Evolutionary conservation across 2,888 invertebrate genomes (phyloP).

Genomic region (Patella pellucida): DNA sequence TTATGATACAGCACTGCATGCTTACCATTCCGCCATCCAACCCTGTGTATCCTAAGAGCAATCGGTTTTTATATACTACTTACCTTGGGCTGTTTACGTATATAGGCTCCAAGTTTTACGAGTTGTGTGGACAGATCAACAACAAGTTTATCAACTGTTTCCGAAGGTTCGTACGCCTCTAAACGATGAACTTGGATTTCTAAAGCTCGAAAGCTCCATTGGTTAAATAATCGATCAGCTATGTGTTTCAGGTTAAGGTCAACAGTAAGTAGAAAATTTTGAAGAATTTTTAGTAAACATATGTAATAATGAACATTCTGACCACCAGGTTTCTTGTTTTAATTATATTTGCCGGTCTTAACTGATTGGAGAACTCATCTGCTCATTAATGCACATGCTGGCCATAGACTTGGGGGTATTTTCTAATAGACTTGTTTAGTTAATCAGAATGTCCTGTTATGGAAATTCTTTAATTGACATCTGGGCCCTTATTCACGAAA

Average conservation of each 20-base stretch:
- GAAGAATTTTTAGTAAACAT: neutral
- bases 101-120: constrained; percentile 62
- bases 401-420: too few species aligned
- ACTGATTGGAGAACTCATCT: too few species aligned
- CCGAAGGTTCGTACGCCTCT: constrained; percentile 63
- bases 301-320: too few species aligned
- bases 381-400: too few species aligned
- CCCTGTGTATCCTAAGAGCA: too few species aligned
- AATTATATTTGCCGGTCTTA: too few species aligned
- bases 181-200: constrained; percentile 66
- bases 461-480: too few species aligned
- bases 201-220: constrained; percentile 62
- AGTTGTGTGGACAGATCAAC: constrained; percentile 63
- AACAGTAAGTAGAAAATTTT: neutral
- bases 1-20: neutral
- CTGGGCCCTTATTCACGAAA: too few species aligned
- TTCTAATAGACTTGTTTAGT: too few species aligned
- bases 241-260: constrained; percentile 37
- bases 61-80: neutral
- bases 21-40: neutral
- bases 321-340: too few species aligned
- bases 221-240: constrained; percentile 58
- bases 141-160: constrained; percentile 58
- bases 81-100: constrained; percentile 67
- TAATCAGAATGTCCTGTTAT: too few species aligned